Evolutionary conservation across 2,797 vertebrate species (phyloP).

Genomic region (Ctenochaetus hawaiiensis): DNA sequence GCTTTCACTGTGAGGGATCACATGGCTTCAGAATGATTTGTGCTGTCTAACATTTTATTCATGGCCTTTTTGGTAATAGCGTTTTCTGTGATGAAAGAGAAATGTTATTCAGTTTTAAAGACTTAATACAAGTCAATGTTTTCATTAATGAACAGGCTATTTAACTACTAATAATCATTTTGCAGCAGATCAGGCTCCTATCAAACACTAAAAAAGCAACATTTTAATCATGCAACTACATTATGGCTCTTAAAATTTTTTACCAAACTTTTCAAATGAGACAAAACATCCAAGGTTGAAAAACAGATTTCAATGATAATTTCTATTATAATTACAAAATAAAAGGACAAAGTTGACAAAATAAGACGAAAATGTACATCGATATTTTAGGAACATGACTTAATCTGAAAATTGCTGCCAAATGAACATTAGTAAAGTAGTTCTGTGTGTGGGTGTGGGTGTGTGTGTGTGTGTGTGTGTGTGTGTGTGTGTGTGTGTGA

Average conservation of each 20-base stretch:
- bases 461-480: not conserved
- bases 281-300: not conserved
- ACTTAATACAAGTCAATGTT: not conserved
- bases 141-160: not conserved
- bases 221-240: not conserved
- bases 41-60: no score
- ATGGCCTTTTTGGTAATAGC: not conserved
- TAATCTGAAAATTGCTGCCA: not conserved
- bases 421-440: not conserved
- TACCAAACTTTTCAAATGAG: not conserved
- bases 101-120: not conserved
- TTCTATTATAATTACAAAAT: no score
- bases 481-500: slow-evolving; percentile 10
- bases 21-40: no score
- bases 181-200: no score
- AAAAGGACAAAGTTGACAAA: no score
- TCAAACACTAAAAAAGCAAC: no score
- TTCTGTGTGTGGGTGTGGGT: not conserved
- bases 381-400: no score
- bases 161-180: no score
- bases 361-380: no score
- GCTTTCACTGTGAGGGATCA: not conserved
- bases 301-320: no score
- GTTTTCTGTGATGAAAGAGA: not conserved
- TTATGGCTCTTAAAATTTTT: not conserved